Base-by-base conservation (phyloP, 2,888 invertebrate species). In the Saturnia pavonia region DNA sequence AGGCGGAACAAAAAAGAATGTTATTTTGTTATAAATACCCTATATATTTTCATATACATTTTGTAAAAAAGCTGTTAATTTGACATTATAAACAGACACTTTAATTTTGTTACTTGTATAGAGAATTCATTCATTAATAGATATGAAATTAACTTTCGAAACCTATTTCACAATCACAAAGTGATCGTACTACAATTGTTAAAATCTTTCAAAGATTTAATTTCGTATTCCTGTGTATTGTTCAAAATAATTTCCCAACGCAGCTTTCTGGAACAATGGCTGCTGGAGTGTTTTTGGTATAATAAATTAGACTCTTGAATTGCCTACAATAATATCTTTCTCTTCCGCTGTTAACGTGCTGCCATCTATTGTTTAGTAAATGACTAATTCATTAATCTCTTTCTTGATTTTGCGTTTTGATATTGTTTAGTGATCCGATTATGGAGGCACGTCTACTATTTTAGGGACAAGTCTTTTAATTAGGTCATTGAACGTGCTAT, bases 281-380 rank as follows among this genome's bases (percentile, higher is more conserved):
- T 22, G 6, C 72, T 69, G 57, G 76, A 84, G 82, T 82, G 80
- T 82, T 82, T 80, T 80, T 74, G 71, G 74, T 78, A 74, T 83
- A 82, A 87, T 85, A 85, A 88, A 86, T 87, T 83, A 79, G 76
- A 76, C 74, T 75, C 76, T 70, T 57, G 69, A 71, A 69, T 67
- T 69, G 69, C 16, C 48, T 69, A 69, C 69, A 71, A 70, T 72
- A 70, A 70, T 72, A 70, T 66, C 51, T 72, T 72, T 72, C 54
- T 70, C 70, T 72, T 70, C 57, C 42, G 70, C 45, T 68, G 51
- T 72, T 63, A 63, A 69, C 63, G 69, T 63, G 27, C 63, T 43
- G 71, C 57, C 69, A 43, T 69, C 72, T 70, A 70, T 70, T 72
- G 70, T 72, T 54, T n/a, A 22, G 27, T 57, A 40, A 70, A 70